phyloP scores from a whole-genome alignment of 2,888 invertebrate species.

The Brachypterus glaber region DNA sequence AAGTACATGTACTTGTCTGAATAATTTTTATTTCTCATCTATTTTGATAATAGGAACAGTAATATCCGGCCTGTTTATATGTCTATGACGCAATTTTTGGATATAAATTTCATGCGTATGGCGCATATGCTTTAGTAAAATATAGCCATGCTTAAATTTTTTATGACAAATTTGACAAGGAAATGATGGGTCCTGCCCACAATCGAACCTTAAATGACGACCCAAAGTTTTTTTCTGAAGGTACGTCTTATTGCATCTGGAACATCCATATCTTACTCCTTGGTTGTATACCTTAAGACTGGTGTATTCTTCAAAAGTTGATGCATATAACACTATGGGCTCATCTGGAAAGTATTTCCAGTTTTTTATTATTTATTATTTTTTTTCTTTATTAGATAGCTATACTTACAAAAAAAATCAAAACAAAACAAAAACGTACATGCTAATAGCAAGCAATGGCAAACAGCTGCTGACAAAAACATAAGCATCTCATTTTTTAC shows the following conservation, averaged over 20 bases:
- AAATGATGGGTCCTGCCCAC: constrained; percentile 27
- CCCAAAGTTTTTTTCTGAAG: constrained; percentile 28
- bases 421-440: too few relatives aligned
- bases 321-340: constrained; percentile 30
- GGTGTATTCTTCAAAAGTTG: constrained; percentile 32
- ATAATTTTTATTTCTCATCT: too few relatives aligned
- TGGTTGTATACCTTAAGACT: constrained; percentile 29
- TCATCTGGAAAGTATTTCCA: too few relatives aligned
- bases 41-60: too few relatives aligned
- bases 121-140: constrained; percentile 25
- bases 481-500: too few relatives aligned
- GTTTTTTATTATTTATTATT: too few relatives aligned
- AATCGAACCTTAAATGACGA: constrained; percentile 24
- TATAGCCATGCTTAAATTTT: constrained; percentile 26
- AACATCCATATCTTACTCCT: constrained; percentile 23
- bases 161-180: constrained; percentile 25
- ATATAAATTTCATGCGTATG: constrained; percentile 26
- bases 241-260: constrained; percentile 17
- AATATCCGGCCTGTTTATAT: background rate
- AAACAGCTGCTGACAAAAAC: too few relatives aligned
- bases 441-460: too few relatives aligned
- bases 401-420: too few relatives aligned
- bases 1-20: too few relatives aligned
- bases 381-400: too few relatives aligned
- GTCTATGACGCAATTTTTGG: constrained; percentile 23